phyloP scores from a whole-genome alignment of 2,888 invertebrate species.

The Pycnomerus fuliginosus region DNA sequence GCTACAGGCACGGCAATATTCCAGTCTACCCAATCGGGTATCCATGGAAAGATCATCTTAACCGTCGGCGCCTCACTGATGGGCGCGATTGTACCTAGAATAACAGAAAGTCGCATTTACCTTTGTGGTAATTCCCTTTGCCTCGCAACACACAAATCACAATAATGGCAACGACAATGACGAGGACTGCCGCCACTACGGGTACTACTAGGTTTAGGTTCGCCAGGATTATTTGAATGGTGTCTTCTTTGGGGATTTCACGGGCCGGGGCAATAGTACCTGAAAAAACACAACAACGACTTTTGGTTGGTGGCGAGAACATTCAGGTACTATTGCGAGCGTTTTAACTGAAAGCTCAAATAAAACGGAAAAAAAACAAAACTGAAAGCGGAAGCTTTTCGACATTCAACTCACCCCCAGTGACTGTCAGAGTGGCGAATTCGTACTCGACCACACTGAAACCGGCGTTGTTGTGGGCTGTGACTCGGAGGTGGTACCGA shows the following conservation, averaged over 20 bases:
- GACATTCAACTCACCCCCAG: constrained; percentile 71
- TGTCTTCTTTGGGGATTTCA: constrained; percentile 82
- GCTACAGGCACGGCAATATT: constrained; percentile 89
- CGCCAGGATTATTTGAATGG: constrained; percentile 83
- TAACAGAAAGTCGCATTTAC: constrained; percentile 55
- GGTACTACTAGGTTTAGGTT: constrained; percentile 93
- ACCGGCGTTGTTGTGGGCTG: constrained; percentile 94
- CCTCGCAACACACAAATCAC: constrained; percentile 90
- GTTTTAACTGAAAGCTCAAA: constrained; percentile 8
- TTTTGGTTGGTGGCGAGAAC: too few relatives aligned
- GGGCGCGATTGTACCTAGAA: constrained; percentile 78
- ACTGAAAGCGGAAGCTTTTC: constrained; percentile 1
- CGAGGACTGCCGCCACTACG: constrained; percentile 86
- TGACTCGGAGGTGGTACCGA: constrained; percentile 90
- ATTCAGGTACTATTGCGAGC: constrained; percentile 54
- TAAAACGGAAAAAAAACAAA: constrained; percentile 24
- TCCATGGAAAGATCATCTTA: constrained; percentile 68
- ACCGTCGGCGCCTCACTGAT: constrained; percentile 59
- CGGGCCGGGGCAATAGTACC: constrained; percentile 92
- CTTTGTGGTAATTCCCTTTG: constrained; percentile 81
- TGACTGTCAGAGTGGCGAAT: constrained; percentile 90
- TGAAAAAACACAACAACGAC: constrained; percentile 64
- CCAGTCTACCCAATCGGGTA: constrained; percentile 81
- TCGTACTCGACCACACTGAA: constrained; percentile 94
- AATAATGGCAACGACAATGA: constrained; percentile 90